These are phyloP conservation scores for Forbesichthys papilliferus DNA, from an alignment of 2,113 vertebrate species.

Conservation along the genomic window DNA sequence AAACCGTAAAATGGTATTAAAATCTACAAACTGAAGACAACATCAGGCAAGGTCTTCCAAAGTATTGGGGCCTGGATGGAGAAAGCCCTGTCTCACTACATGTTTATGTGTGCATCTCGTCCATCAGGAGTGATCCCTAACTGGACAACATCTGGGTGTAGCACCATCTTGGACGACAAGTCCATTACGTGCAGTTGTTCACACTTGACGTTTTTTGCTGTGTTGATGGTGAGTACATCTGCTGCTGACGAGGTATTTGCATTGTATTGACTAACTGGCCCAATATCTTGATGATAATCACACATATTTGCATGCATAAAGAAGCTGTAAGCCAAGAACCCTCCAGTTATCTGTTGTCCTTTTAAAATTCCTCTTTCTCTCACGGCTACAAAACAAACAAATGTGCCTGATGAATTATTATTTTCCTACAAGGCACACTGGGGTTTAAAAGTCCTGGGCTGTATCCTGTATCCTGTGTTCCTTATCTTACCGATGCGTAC, in stretches of 20 bases:
- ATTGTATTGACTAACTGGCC: neutral
- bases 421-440: too few species aligned
- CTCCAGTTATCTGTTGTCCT: too few species aligned
- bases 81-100: neutral
- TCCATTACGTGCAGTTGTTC: constrained; percentile 54
- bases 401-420: too few species aligned
- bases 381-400: too few species aligned
- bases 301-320: neutral
- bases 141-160: constrained; percentile 68
- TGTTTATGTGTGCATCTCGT: neutral
- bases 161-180: neutral
- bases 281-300: neutral
- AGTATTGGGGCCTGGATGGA: neutral
- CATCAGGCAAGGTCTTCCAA: neutral
- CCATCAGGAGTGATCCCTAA: constrained; percentile 48
- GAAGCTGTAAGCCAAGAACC: too few species aligned
- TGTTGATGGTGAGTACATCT: constrained; percentile 60
- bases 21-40: too few species aligned
- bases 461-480: too few species aligned
- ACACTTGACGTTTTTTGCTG: constrained; percentile 76
- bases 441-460: too few species aligned
- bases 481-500: too few species aligned
- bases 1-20: too few species aligned
- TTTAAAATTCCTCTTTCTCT: too few species aligned
- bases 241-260: too few species aligned